Evolutionary conservation across 2,113 vertebrate species (phyloP), one percentile per base, ranked within the genome.

Genomic region (Chaetodon trifascialis): DNA sequence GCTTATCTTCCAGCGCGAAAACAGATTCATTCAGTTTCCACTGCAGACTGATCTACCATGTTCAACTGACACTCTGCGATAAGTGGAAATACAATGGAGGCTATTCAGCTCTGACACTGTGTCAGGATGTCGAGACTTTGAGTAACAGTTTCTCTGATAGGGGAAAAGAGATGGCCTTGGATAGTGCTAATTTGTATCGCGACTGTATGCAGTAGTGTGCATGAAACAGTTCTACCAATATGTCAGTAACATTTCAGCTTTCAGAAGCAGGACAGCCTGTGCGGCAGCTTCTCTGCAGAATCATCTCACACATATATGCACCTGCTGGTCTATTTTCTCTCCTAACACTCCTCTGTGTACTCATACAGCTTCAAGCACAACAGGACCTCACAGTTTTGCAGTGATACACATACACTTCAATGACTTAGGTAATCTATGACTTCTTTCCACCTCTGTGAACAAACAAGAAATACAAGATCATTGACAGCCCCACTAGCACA

Each of bases 1-100:
- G 83, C 80, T 91, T 86, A 91, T 89, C 87, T 91, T 55, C 25
- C 46, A 49, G 55, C 56, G 78, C 11, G 44, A 82, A 83, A 82
- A 85, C 74, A 83, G 56, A 76, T 81, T 67, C 56, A 77, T 84
- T 84, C 67, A 64, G 65, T 75, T 72, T 84, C 82, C 82, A 65
- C 66, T 60, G 83, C 83, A 69, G 69, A 42, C 69, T 73, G 87
- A 92, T 87, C 86, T 69, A 52, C 65, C 77, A 76, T 66, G 65
- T 86, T 86, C 84, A 89, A 66, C 86, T 83, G 79, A 70, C 76
- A 60, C 68, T 49, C 47, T 36, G 74, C 4, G 82, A 91, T 88
- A 90, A 89, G 85, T 82, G 60, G 19, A 69, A 44, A 80, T 46
- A 82, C 75, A 82, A 74, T 73, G 71, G 72, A 72, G 34, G 66